Conservation (phyloP, 2,797 vertebrate species). For the Gila robusta region DNA sequence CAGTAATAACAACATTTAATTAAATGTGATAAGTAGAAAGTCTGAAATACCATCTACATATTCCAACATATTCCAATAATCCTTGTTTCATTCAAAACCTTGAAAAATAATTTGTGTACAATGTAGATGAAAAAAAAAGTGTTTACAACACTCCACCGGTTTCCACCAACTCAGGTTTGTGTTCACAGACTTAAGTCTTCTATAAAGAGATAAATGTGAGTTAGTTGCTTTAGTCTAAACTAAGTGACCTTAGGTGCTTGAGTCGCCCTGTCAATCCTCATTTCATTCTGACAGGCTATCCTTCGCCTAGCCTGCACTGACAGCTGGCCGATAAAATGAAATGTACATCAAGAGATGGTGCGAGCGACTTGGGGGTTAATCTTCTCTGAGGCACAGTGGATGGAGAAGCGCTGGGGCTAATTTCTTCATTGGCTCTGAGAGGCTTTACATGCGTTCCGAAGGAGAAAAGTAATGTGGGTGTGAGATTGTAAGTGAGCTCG, state of each 20-base stretch:
- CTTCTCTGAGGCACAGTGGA: slow-evolving; percentile 46
- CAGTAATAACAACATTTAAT: neutral
- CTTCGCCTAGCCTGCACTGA: slow-evolving; percentile 16
- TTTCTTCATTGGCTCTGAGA: slow-evolving; percentile 49
- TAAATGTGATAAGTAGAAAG: neutral
- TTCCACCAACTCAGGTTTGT: neutral
- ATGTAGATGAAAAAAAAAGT: neutral
- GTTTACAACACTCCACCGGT: neutral
- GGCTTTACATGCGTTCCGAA: slow-evolving; percentile 41
- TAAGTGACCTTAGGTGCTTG: slow-evolving; percentile 37
- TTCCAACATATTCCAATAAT: neutral
- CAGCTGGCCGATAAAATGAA: slow-evolving; percentile 55
- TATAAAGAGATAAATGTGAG: slow-evolving; percentile 12
- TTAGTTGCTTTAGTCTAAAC: neutral
- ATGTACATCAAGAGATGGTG: slow-evolving; percentile 46
- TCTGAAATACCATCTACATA: neutral
- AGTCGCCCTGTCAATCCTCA: slow-evolving; percentile 37
- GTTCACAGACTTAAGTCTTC: neutral
- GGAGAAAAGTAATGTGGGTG: slow-evolving; percentile 47
- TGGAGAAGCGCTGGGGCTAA: slow-evolving; percentile 49
- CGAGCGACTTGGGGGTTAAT: slow-evolving; percentile 55
- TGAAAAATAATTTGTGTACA: neutral
- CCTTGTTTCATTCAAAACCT: neutral
- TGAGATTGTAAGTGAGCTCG: slow-evolving; percentile 46
- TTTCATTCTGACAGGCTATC: slow-evolving; percentile 46